A percentile compares a stretch with the other conserved stretches of the same genome.
Conservation (phyloP, 1,140 invertebrate genomes). For the Trinorchestia longiramus region DNA sequence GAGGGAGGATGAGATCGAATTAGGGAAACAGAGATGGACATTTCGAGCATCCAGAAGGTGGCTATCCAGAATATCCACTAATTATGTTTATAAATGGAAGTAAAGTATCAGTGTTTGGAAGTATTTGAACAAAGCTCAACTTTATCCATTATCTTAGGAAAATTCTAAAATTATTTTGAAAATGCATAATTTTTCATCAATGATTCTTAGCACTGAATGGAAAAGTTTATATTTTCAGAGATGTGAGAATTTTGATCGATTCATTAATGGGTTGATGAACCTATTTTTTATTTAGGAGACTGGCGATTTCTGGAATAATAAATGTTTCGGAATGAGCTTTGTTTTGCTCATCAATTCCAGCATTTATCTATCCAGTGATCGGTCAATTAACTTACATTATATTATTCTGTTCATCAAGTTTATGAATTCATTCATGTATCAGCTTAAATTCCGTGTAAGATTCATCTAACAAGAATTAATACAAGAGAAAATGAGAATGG, state of each 20-base stretch:
- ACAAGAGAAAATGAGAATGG: too few species aligned
- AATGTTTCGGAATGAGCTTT: not conserved
- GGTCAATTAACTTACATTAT: not conserved
- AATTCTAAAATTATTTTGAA: too few species aligned
- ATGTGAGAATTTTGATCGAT: not conserved
- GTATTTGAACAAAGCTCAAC: not conserved
- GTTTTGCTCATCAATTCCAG: not conserved
- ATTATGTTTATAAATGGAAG: not conserved
- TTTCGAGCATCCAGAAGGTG: too few species aligned
- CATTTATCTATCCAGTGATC: not conserved
- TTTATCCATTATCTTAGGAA: not conserved
- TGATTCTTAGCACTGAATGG: not conserved
- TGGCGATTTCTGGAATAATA: not conserved
- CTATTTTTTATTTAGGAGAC: not conserved
- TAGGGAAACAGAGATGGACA: not conserved
- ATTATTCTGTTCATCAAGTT: not conserved
- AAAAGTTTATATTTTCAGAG: not conserved
- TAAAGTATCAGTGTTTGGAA: not conserved
- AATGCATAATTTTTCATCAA: too few species aligned
- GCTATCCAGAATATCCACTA: too few species aligned
- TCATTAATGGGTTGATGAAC: too few species aligned
- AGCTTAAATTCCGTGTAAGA: not conserved
- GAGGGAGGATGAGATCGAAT: not conserved
- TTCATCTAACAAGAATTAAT: not conserved
- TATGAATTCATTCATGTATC: not conserved